Base-by-base conservation (phyloP, 2,888 invertebrate species). In the Athrips mouffetella region DNA sequence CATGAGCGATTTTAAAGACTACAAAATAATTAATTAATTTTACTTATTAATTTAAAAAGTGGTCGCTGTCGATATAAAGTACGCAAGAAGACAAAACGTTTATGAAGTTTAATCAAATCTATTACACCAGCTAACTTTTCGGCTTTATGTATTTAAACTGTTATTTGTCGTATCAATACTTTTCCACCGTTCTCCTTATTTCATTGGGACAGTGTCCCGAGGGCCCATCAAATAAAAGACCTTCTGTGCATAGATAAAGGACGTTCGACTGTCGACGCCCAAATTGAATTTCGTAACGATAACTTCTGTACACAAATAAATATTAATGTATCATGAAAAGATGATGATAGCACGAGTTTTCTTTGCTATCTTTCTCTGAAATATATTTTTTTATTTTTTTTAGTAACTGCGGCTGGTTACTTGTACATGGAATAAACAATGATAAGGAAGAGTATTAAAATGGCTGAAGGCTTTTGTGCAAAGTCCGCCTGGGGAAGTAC, bases 211-310 rank as follows among this genome's bases (percentile, higher is more conserved):
- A 75, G 73, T 73, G 67, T 76, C 76, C 76, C 72, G 70, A 71
- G 73, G 73, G 75, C 73, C 86, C 72, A 86, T 88, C 85, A 85
- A 88, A 85, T 86, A 86, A 87, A 78, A 76, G 76, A 78, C 83
- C 82, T 83, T 86, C 83, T 84, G 80, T 85, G 83, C 80, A 86
- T 84, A 88, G 86, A 87, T 87, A 87, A 88, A 80, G 76, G 76
- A 70, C 74, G 72, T 78, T 80, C 70, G 72, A 76, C 78, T 78
- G 80, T 84, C 84, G 74, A 76, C 75, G 71, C 64, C 73, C 63
- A 87, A 87, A 88, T 88, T 85, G 86, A 84, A 87, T 87, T 84
- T 83, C 70, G 77, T 74, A 69, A 70, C 73, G 75, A 79, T 76
- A 76, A 74, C 76, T 80, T 76, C 66, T 63, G 65, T 63, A 73